Conservation (phyloP, 2,797 vertebrate genomes). For the Micromesistius poutassou region DNA sequence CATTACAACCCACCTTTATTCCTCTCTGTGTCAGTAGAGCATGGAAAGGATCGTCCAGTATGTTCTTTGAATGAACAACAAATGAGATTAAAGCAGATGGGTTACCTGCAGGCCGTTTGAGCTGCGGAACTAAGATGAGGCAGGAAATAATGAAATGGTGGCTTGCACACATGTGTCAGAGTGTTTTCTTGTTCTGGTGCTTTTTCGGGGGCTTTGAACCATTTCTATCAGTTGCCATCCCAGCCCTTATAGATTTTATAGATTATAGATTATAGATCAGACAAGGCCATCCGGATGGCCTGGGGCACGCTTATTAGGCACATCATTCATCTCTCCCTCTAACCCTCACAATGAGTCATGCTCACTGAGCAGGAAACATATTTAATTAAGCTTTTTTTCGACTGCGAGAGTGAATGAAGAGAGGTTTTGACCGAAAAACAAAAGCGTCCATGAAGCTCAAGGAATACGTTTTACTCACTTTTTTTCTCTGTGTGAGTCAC, state of each 20-base stretch:
- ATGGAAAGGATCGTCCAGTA: not conserved
- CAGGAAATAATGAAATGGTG: not conserved
- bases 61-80: conserved; percentile 24
- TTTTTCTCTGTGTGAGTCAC: not conserved
- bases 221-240: not conserved
- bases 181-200: not conserved
- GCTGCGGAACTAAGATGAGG: conserved; percentile 41
- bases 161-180: not conserved
- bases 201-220: not conserved
- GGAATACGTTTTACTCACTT: not conserved
- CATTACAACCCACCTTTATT: not conserved
- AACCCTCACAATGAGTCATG: not conserved
- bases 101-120: conserved; percentile 39
- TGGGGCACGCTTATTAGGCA: not conserved
- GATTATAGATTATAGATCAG: not conserved
- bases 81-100: conserved; percentile 37
- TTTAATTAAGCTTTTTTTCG: no score
- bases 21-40: not conserved
- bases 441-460: not conserved
- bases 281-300: not conserved
- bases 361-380: no score
- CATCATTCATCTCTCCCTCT: not conserved
- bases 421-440: not conserved
- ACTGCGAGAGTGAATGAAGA: no score
- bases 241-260: not conserved